Evolutionary conservation across 2,113 vertebrate genomes (phyloP), one percentile per base, ranked within the genome.

Genomic region (Puma concolor): DNA sequence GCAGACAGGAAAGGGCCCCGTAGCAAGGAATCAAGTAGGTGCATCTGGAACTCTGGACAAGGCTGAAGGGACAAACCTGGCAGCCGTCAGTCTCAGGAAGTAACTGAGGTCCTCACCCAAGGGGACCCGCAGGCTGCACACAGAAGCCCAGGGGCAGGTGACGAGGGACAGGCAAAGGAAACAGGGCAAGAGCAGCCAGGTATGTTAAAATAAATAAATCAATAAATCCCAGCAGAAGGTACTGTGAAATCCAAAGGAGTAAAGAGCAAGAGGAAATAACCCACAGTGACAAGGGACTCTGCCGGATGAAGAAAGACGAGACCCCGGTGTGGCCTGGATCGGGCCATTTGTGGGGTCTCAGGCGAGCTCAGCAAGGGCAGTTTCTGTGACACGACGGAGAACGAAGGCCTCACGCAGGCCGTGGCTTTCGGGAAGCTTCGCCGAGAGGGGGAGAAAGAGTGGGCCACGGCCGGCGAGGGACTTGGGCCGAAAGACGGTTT

Each of bases 271-370:
- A 33, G 38, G 16, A 36, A 41, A 8, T 6, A 50, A 76, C n/a
- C 41, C 23, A 11, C 4, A 6, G 86, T 5, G 69, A 57, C 19
- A 52, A 54, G 31, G 33, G 41, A 13, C 48, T 44, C 12, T 1
- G 36, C 16, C 66, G 13, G 15, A 38, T 3, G 50, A 29, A 63
- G 31, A n/a, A 69, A 81, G 38, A 71, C 8, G 27, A 41, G 29
- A 23, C 29, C 5, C 29, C 8, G 1, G 31, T 0, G 6, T 5
- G 1, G 5, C 7, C 27, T 19, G 27, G 48, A 44, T 36, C 29
- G 15, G 21, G 4, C 13, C 63, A 48, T n/a, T 0, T 76, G 33
- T 11, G 38, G 74, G 50, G 4, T 17, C 36, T 54, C 50, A 2
- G 31, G 29, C 23, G 57, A 48, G 23, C 14, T 27, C 29, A 14